These are phyloP conservation scores for Lepas anatifera DNA, from an alignment of 2,888 invertebrate genomes.

Conservation along the genomic window DNA sequence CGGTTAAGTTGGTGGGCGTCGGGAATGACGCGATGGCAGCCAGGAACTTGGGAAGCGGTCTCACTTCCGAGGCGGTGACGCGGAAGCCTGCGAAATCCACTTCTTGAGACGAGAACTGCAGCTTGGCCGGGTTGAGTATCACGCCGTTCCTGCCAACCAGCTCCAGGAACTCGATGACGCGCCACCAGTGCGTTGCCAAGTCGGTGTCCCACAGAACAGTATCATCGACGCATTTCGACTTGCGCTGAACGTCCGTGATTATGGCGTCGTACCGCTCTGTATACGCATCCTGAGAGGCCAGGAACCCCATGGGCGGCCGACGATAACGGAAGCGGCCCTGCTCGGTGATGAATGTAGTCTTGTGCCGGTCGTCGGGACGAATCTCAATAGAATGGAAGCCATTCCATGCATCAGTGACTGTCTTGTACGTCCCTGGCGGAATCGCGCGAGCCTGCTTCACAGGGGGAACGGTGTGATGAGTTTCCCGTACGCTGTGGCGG, in stretches of 20 bases:
- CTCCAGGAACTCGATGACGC: slow-evolving; percentile 10
- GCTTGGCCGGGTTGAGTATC: slow-evolving; percentile 15
- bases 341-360: not conserved
- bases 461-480: slow-evolving; percentile 10
- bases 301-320: slow-evolving; percentile 13
- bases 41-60: slow-evolving; percentile 15
- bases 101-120: slow-evolving; percentile 11
- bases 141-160: slow-evolving; percentile 1
- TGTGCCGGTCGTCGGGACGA: not conserved
- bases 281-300: slow-evolving; percentile 12
- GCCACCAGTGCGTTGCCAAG: slow-evolving; percentile 14
- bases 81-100: slow-evolving; percentile 13
- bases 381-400: slow-evolving; percentile 12
- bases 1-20: no score
- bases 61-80: not conserved
- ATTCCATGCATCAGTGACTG: slow-evolving; percentile 13
- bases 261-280: slow-evolving; percentile 1
- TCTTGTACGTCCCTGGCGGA: not conserved
- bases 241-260: slow-evolving; percentile 10
- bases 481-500: slow-evolving; percentile 1
- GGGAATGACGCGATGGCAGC: not conserved
- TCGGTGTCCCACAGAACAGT: slow-evolving; percentile 15
- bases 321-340: slow-evolving; percentile 11
- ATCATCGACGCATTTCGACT: slow-evolving; percentile 14
- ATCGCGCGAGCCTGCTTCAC: not conserved